Base-by-base conservation (phyloP, 2,888 invertebrate genomes). In the Marronus borbonicus region DNA sequence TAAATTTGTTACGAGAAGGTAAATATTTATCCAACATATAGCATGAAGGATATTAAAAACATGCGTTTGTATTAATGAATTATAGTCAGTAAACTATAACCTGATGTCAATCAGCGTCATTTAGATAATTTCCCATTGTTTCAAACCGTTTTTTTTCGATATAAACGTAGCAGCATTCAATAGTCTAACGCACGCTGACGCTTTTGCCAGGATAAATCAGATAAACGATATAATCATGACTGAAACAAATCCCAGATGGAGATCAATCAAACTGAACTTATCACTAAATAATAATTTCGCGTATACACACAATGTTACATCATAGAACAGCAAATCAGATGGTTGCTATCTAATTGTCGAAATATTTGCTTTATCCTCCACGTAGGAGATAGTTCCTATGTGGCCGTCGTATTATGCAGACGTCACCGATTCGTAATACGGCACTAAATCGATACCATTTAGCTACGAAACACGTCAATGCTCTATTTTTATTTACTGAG, bases 391-490 rank as follows among this genome's bases (percentile, higher is more conserved):
- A 28, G 36, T 62, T 62, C 28, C 62, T 36, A 31, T 36, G 14
- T 36, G 14, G 10, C 28, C 31, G 20, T n/a, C n/a, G 55, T 31
- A 20, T 58, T 17, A 58, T 17, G 62, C 24, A 68, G 68, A 68
- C 50, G 68, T 68, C 68, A 68, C 49, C 10, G 36, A 60, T 72
- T 58, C 60, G 58, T 60, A 58, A 28, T 10, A n/a, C n/a, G 58
- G 72, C 39, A 72, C 24, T 60, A 24, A 72, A 72, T 72, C 72
- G 60, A 72, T 72, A 72, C 39, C 72, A 72, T 52, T 72, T 10
- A 44, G 60, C 52, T 60, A 72, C 49, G 14, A 50, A 68, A 28
- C 60, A 72, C 72, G 72, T 72, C 72, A 72, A 20, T 28, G 44
- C 39, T 60, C 72, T 72, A 72, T 72, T 72, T 72, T 72, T 72